Conservation (phyloP, 2,797 vertebrate species). For the Molossus molossus region DNA sequence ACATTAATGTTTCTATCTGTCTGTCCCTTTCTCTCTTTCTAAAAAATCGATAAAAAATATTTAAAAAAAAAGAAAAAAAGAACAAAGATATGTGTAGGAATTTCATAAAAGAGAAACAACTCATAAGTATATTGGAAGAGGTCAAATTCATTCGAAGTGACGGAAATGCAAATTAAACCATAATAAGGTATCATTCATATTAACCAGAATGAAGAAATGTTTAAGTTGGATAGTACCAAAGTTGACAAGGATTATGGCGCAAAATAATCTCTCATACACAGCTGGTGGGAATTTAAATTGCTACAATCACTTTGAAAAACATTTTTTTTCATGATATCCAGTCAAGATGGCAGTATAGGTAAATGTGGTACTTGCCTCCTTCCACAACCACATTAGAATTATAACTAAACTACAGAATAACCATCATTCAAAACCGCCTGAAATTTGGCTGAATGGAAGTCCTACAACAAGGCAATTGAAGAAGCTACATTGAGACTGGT, state of each 20-base stretch:
- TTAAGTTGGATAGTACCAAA: not conserved
- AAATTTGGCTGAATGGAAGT: not conserved
- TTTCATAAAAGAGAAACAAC: conserved; percentile 40
- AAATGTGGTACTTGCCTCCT: not conserved
- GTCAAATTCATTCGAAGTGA: not conserved
- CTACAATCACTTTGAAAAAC: not conserved
- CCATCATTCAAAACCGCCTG: not conserved
- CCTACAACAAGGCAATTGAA: not conserved
- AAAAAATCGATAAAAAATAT: too few species aligned
- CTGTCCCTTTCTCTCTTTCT: too few species aligned
- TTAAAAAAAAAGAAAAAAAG: too few species aligned
- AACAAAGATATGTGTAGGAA: not conserved
- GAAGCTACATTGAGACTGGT: not conserved
- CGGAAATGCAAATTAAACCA: not conserved
- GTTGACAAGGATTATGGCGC: not conserved
- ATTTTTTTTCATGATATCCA: not conserved
- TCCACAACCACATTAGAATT: not conserved
- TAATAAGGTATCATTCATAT: not conserved
- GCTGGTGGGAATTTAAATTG: not conserved
- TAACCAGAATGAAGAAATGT: not conserved
- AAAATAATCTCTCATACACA: not conserved
- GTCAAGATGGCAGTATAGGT: not conserved
- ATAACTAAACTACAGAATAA: not conserved
- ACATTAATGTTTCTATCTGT: too few species aligned
- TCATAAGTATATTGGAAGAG: not conserved